Conservation (phyloP, 2,113 vertebrate species). For the Pelodiscus sinensis region DNA sequence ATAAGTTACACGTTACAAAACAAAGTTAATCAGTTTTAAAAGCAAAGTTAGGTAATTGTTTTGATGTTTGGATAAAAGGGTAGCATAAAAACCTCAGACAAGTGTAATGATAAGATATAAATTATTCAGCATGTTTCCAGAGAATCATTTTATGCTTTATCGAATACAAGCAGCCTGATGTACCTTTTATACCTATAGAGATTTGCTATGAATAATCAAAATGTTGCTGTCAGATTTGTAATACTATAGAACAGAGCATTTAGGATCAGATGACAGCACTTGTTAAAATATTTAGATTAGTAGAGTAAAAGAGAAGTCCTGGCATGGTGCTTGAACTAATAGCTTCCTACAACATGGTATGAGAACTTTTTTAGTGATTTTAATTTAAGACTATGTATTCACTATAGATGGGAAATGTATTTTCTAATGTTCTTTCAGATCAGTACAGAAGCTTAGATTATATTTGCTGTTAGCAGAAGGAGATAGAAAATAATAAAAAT, state of each 20-base stretch:
- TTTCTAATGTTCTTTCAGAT: neutral
- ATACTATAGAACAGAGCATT: constrained; percentile 32
- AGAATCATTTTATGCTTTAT: constrained; percentile 57
- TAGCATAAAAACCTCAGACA: constrained; percentile 24
- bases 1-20: neutral
- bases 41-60: constrained; percentile 24
- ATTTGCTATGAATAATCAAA: constrained; percentile 54
- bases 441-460: neutral
- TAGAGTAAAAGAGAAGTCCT: constrained; percentile 8
- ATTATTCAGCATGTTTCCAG: constrained; percentile 60
- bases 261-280: constrained; percentile 59
- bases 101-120: constrained; percentile 29
- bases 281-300: constrained; percentile 63
- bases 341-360: constrained; percentile 6
- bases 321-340: constrained; percentile 31
- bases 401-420: neutral
- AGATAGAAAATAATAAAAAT: neutral
- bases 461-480: neutral
- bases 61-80: constrained; percentile 36
- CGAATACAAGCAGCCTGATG: constrained; percentile 39
- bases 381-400: neutral
- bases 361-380: neutral
- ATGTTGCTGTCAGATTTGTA: constrained; percentile 60
- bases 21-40: constrained; percentile 31
- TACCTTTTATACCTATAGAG: constrained; percentile 58